Evolutionary conservation across 1,140 invertebrate genomes (phyloP).

Genomic region (Papilio polyxenes): DNA sequence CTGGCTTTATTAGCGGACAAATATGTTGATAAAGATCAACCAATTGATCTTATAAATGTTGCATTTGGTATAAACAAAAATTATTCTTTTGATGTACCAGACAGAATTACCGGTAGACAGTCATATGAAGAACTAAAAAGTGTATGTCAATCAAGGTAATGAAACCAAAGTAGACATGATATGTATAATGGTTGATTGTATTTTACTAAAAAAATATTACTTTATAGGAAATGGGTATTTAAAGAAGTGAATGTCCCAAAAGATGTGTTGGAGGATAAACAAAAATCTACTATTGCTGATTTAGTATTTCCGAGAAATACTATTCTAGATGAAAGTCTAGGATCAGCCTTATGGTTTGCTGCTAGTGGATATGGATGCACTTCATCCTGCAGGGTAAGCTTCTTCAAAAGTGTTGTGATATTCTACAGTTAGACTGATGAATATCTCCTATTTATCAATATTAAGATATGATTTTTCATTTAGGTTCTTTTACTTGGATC

Average conservation of each 20-base stretch:
- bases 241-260: constrained; percentile 87
- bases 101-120: constrained; percentile 88
- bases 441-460: constrained; percentile 9
- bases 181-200: constrained; percentile 45
- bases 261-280: constrained; percentile 84
- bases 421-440: background rate
- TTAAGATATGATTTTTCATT: background rate
- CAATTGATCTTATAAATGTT: constrained; percentile 97
- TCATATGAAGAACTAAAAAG: constrained; percentile 87
- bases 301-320: constrained; percentile 92
- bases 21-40: constrained; percentile 84
- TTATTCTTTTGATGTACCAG: constrained; percentile 86
- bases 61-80: constrained; percentile 88
- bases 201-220: constrained; percentile 35
- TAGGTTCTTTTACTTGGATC: constrained; percentile 94
- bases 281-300: constrained; percentile 83
- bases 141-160: constrained; percentile 85
- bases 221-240: constrained; percentile 80
- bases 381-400: constrained; percentile 85
- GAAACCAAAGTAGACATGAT: constrained; percentile 2
- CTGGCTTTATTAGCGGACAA: constrained; percentile 90
- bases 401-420: background rate
- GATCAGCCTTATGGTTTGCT: constrained; percentile 98
- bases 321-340: constrained; percentile 97
- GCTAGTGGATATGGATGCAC: constrained; percentile 84